A percentile compares a stretch with the other conserved stretches of the same genome.
These are phyloP conservation scores for Platerodrilus igneus DNA, from an alignment of 2,888 invertebrate species.

Conservation along the genomic window DNA sequence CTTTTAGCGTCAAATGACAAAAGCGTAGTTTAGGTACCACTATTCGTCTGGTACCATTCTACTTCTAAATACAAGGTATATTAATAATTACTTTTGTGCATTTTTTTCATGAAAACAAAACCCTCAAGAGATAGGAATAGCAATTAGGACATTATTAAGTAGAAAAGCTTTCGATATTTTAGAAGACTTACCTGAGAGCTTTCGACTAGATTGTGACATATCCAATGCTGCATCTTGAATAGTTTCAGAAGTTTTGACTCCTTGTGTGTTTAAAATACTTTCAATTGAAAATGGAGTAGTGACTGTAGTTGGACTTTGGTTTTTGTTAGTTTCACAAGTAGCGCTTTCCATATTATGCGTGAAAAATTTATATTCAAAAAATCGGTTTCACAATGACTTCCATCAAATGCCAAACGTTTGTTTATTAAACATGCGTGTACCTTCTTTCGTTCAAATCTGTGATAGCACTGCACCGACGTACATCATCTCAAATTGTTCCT, in stretches of 20 bases:
- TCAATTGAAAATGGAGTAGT: slow-evolving; percentile 69
- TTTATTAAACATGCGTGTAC: no score
- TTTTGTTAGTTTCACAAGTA: no score
- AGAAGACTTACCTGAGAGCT: slow-evolving; percentile 10
- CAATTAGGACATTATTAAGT: no score
- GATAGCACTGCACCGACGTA: slow-evolving; percentile 41
- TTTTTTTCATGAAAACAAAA: no score
- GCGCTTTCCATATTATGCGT: no score
- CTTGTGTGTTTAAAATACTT: slow-evolving; percentile 58
- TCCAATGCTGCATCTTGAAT: slow-evolving; percentile 44
- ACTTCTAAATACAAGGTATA: not conserved
- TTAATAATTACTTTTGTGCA: slow-evolving; percentile 1
- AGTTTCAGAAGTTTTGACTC: slow-evolving; percentile 24
- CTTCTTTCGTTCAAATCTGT: slow-evolving; percentile 38
- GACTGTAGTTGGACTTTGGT: slow-evolving; percentile 22
- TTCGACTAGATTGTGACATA: slow-evolving; percentile 43
- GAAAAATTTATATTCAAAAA: no score
- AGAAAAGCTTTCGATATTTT: slow-evolving; percentile 1
- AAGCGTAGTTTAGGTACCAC: slow-evolving; percentile 38
- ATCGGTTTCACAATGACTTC: slow-evolving; percentile 28
- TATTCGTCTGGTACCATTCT: slow-evolving; percentile 40
- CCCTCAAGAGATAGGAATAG: no score
- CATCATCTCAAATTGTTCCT: slow-evolving; percentile 42
- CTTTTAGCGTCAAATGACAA: slow-evolving; percentile 44
- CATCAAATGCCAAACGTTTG: no score